phyloP scores from a whole-genome alignment of 2,113 vertebrate species.

The Catharus fuscescens region DNA sequence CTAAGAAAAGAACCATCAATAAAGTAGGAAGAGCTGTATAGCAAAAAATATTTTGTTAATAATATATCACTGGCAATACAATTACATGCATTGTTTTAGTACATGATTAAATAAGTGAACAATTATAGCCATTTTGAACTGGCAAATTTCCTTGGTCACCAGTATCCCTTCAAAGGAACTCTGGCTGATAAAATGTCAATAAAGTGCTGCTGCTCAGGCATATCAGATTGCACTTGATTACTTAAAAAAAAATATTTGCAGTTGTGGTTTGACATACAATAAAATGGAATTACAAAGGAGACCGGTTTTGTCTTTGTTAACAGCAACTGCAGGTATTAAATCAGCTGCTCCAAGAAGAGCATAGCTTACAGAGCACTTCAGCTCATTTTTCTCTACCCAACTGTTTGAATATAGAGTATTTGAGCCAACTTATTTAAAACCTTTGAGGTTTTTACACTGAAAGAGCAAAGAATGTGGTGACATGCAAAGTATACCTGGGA shows the following conservation, averaged over 20 bases:
- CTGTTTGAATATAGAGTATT: neutral
- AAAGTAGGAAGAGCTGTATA: conserved; percentile 16
- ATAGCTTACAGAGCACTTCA: neutral
- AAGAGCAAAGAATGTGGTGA: neutral
- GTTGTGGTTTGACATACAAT: conserved; percentile 17
- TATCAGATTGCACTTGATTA: conserved; percentile 64
- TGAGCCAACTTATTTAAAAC: neutral
- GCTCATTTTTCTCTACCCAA: neutral
- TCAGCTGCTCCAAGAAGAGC: conserved; percentile 29
- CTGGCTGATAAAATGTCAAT: conserved; percentile 55
- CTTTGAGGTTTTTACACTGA: neutral
- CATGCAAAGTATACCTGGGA: neutral
- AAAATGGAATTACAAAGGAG: conserved; percentile 47
- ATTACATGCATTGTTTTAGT: conserved; percentile 68
- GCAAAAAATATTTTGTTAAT: conserved; percentile 65
- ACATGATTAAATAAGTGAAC: conserved; percentile 57
- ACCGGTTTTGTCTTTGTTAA: neutral
- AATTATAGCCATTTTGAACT: conserved; percentile 58
- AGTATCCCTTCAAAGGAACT: conserved; percentile 52
- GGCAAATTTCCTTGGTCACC: conserved; percentile 45
- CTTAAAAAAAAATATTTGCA: conserved; percentile 27
- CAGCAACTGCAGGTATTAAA: conserved; percentile 44
- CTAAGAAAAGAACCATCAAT: conserved; percentile 9
- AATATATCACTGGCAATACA: conserved; percentile 44
- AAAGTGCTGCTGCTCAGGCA: conserved; percentile 50